These are phyloP conservation scores for Hemichromis elongatus DNA, from an alignment of 2,113 vertebrate genomes.

Conservation along the genomic window DNA sequence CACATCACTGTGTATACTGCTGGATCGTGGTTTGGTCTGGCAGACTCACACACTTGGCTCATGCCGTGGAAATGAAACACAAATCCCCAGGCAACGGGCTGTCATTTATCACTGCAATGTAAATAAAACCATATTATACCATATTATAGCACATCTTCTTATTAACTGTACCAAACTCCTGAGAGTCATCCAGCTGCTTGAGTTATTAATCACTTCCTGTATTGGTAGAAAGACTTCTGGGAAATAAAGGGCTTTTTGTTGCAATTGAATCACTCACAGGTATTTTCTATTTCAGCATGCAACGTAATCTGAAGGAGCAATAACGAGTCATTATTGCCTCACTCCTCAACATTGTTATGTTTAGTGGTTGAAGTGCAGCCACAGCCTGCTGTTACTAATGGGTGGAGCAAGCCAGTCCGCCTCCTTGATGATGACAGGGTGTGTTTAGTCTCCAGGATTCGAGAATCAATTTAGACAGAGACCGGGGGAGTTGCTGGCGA, in stretches of 20 bases:
- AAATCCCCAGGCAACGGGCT: slow-evolving; percentile 48
- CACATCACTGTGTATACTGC: slow-evolving; percentile 42
- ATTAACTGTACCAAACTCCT: slow-evolving; percentile 35
- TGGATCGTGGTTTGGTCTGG: slow-evolving; percentile 46
- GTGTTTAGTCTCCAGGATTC: slow-evolving; percentile 56
- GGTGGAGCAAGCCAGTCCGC: slow-evolving; percentile 43
- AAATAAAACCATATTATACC: slow-evolving; percentile 66
- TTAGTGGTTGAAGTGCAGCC: slow-evolving; percentile 37
- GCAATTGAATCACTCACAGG: slow-evolving; percentile 21
- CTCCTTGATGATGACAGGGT: slow-evolving; percentile 58
- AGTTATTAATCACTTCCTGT: slow-evolving; percentile 70
- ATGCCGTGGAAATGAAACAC: slow-evolving; percentile 57
- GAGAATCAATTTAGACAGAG: slow-evolving; percentile 30
- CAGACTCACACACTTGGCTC: slow-evolving; percentile 49
- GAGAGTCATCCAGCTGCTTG: slow-evolving; percentile 32
- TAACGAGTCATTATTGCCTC: slow-evolving; percentile 59
- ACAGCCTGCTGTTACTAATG: slow-evolving; percentile 45
- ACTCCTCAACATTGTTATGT: slow-evolving; percentile 47
- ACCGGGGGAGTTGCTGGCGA: slow-evolving; percentile 48
- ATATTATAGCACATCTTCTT: slow-evolving; percentile 50
- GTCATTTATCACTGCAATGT: slow-evolving; percentile 60
- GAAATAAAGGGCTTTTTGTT: slow-evolving; percentile 45
- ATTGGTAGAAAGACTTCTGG: slow-evolving; percentile 51
- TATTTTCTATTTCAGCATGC: slow-evolving; percentile 21
- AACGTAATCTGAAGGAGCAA: slow-evolving; percentile 48